Percentiles rank a stretch among this genome's conserved stretches.
Evolutionary conservation across 2,113 vertebrate species (phyloP).

Genomic region (Trochalopteron elliotii): DNA sequence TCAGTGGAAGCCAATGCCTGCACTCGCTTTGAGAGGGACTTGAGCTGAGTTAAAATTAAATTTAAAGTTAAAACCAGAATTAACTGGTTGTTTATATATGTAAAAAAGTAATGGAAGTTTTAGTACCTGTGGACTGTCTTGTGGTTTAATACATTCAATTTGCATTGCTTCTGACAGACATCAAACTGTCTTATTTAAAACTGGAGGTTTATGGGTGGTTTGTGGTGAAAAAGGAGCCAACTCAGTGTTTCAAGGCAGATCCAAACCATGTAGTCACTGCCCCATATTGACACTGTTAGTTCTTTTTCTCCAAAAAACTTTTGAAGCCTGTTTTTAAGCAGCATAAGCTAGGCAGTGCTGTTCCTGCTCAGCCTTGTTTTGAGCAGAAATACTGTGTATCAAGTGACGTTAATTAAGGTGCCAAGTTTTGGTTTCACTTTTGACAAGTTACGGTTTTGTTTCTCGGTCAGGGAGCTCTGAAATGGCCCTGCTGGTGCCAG

Average conservation of each 20-base stretch:
- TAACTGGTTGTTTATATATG: background rate
- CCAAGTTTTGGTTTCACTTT: background rate
- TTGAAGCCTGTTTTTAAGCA: background rate
- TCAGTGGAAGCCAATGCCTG: background rate
- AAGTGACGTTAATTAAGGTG: rapidly evolving
- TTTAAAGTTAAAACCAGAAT: background rate
- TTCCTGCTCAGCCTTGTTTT: background rate
- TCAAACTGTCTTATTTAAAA: background rate
- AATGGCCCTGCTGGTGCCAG: background rate
- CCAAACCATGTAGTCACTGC: background rate
- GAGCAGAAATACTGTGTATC: background rate
- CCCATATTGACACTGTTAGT: background rate
- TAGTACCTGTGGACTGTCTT: background rate
- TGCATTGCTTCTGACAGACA: background rate
- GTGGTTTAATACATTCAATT: background rate
- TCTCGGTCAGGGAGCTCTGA: rapidly evolving
- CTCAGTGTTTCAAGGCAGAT: background rate
- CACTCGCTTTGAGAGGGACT: background rate
- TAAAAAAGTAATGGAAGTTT: background rate
- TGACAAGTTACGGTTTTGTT: background rate
- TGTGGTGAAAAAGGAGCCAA: background rate
- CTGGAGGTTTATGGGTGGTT: background rate
- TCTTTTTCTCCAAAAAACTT: background rate
- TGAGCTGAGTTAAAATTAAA: background rate
- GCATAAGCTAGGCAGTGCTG: rapidly evolving